Evolutionary conservation across 2,888 invertebrate species (phyloP).

Genomic region (Parnassius glacialis): DNA sequence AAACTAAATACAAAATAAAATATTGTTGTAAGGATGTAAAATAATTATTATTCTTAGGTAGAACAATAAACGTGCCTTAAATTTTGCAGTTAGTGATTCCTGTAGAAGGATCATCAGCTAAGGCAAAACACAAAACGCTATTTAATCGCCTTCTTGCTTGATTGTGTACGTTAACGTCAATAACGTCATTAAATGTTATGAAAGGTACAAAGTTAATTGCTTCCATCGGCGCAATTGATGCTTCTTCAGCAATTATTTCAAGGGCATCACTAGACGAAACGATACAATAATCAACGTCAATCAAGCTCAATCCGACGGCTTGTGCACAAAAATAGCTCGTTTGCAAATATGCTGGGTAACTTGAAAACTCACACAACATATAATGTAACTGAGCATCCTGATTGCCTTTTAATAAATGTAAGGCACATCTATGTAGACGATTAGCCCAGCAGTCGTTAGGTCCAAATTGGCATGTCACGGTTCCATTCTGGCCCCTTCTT

Average conservation of each 20-base stretch:
- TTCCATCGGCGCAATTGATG: slow-evolving; percentile 45
- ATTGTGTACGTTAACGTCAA: slow-evolving; percentile 37
- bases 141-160: slow-evolving; percentile 41
- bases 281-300: slow-evolving; percentile 57
- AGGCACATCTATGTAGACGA: slow-evolving; percentile 61
- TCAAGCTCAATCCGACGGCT: slow-evolving; percentile 47
- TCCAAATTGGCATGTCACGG: slow-evolving; percentile 54
- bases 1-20: not conserved
- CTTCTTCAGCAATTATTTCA: slow-evolving; percentile 48
- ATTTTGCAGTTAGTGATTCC: slow-evolving; percentile 25
- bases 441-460: slow-evolving; percentile 67
- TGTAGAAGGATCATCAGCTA: slow-evolving; percentile 51
- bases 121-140: slow-evolving; percentile 55
- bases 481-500: slow-evolving; percentile 40
- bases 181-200: slow-evolving; percentile 54
- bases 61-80: not conserved
- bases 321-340: slow-evolving; percentile 56
- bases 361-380: slow-evolving; percentile 63
- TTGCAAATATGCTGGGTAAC: slow-evolving; percentile 41
- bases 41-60: not conserved
- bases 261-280: slow-evolving; percentile 47
- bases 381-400: slow-evolving; percentile 57
- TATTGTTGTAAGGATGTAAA: not conserved
- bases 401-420: slow-evolving; percentile 49
- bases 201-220: slow-evolving; percentile 56